phyloP scores from a whole-genome alignment of 2,113 vertebrate genomes.

The Picathartes gymnocephalus region DNA sequence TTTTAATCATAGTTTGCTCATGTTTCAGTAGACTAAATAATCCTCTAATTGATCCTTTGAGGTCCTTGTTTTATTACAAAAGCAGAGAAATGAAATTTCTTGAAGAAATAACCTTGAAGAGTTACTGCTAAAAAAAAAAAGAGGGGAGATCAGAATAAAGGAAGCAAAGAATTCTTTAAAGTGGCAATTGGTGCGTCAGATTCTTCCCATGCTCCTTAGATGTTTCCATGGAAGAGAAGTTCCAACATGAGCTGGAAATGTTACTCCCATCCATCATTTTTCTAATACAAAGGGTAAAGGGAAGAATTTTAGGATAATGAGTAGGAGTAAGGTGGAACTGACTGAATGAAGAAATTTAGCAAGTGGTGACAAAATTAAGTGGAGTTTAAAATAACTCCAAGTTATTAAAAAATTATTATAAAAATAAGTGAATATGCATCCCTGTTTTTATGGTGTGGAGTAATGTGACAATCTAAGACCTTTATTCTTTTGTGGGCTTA shows the following conservation, averaged over 20 bases:
- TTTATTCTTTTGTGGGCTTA: background rate
- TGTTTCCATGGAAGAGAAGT: background rate
- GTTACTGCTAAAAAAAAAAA: background rate
- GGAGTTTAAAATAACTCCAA: background rate
- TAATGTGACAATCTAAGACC: background rate
- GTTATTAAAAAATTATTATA: too few species aligned
- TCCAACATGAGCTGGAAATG: background rate
- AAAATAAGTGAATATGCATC: background rate
- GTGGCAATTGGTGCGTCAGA: background rate
- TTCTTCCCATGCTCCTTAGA: background rate
- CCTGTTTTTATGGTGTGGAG: background rate
- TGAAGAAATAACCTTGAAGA: background rate
- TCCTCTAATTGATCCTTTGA: background rate
- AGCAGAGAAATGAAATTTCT: background rate
- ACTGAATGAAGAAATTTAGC: background rate
- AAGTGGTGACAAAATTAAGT: background rate
- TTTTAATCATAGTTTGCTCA: background rate
- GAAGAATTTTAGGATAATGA: background rate
- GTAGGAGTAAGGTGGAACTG: background rate
- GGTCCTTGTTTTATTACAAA: background rate
- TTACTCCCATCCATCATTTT: background rate
- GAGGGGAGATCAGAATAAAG: background rate
- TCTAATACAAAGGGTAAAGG: background rate
- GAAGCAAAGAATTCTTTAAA: background rate
- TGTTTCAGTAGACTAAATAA: background rate